These are phyloP conservation scores for Idaea straminata DNA, from an alignment of 2,888 invertebrate species.

Conservation along the genomic window DNA sequence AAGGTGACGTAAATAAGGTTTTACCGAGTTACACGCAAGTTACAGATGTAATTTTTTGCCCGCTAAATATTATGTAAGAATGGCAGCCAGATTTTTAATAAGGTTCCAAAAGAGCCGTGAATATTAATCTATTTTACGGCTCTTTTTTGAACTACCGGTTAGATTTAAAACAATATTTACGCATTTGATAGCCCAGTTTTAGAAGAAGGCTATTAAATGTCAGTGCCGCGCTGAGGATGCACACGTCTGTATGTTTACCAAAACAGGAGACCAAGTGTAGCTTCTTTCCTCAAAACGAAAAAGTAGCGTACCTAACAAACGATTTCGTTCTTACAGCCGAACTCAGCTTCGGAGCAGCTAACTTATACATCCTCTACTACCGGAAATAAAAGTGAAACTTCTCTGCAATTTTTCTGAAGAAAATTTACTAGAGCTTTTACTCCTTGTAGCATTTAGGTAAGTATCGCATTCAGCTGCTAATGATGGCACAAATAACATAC, in stretches of 20 bases:
- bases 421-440: neutral
- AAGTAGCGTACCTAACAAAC: neutral
- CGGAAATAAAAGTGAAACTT: neutral
- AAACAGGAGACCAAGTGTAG: neutral
- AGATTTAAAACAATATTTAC: too few species aligned
- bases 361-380: neutral
- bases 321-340: neutral
- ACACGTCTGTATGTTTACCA: too few species aligned
- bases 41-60: neutral
- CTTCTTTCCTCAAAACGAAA: neutral
- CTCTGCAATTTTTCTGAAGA: neutral
- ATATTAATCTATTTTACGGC: too few species aligned
- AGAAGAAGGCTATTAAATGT: too few species aligned
- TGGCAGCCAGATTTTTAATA: neutral
- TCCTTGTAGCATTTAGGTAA: neutral
- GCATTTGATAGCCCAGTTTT: too few species aligned
- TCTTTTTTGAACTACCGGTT: too few species aligned
- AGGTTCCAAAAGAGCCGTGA: too few species aligned
- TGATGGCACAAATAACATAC: constrained; percentile 9
- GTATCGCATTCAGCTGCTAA: neutral
- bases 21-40: neutral
- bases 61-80: neutral
- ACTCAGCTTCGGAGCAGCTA: too few species aligned
- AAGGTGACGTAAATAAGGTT: neutral
- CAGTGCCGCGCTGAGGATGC: too few species aligned